Percentiles rank a stretch among this genome's conserved stretches.
phyloP scores from a whole-genome alignment of 1,140 invertebrate species.

The Panagrolaimus sp. region DNA sequence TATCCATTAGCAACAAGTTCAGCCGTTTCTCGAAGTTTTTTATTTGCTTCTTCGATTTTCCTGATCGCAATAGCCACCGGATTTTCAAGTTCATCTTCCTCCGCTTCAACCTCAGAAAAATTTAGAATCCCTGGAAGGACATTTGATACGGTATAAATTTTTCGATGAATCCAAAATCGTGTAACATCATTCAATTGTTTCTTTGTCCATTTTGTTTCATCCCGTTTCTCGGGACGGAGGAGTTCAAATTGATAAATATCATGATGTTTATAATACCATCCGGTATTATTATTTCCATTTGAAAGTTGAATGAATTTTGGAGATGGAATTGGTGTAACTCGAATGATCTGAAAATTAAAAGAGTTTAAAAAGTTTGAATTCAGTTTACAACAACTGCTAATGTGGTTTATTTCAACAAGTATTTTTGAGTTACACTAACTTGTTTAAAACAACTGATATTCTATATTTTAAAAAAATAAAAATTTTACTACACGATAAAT shows the following conservation, averaged over 20 bases:
- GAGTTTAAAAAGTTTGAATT: no score
- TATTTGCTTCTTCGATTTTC: constrained; percentile 77
- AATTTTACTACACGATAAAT: neutral
- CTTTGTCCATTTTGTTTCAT: constrained; percentile 76
- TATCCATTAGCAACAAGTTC: constrained; percentile 31
- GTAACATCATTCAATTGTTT: constrained; percentile 75
- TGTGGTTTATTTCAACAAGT: no score
- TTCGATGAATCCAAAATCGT: constrained; percentile 81
- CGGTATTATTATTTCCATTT: constrained; percentile 24
- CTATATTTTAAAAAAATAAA: no score
- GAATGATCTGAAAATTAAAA: constrained; percentile 43
- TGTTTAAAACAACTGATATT: no score
- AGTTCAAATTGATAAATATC: constrained; percentile 83
- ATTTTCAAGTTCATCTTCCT: constrained; percentile 19
- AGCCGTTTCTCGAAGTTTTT: constrained; percentile 65
- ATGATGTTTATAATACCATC: constrained; percentile 72
- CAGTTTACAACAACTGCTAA: no score
- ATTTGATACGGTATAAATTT: constrained; percentile 72
- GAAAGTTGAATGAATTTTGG: constrained; percentile 20
- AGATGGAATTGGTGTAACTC: constrained; percentile 38
- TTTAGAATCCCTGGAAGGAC: constrained; percentile 79
- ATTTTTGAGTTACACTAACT: no score
- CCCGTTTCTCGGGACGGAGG: constrained; percentile 73
- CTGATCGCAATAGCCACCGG: constrained; percentile 80
- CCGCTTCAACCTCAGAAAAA: constrained; percentile 35